phyloP scores from a whole-genome alignment of 2,797 vertebrate genomes.

The Anomalospiza imberbis region DNA sequence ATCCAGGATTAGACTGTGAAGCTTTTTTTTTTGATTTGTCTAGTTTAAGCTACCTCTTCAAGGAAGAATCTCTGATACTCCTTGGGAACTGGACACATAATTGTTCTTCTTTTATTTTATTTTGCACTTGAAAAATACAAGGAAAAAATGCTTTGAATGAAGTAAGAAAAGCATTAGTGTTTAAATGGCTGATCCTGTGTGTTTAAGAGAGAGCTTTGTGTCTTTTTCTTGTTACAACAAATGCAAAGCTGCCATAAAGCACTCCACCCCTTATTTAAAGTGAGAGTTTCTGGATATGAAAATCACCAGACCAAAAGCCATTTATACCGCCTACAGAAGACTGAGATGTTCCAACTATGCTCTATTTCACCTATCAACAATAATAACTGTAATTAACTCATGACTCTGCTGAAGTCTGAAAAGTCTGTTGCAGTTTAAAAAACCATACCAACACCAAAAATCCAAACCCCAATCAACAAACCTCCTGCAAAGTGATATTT shows the following conservation, averaged over 20 bases:
- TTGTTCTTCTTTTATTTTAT: not conserved
- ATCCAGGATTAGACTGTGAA: not conserved
- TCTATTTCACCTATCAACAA: not conserved
- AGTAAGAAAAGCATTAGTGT: not conserved
- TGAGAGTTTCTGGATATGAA: not conserved
- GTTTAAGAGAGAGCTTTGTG: not conserved
- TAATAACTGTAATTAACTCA: not conserved
- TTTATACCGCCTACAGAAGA: not conserved
- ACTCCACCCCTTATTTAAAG: slow-evolving; percentile 12
- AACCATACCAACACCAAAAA: not conserved
- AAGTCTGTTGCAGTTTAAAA: not conserved
- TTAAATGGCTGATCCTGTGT: not conserved
- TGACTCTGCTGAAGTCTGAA: not conserved
- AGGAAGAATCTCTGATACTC: not conserved
- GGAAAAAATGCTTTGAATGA: not conserved
- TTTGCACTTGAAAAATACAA: not conserved
- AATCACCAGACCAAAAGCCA: not conserved
- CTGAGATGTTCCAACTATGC: not conserved
- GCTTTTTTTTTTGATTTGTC: not conserved
- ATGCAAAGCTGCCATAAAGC: not conserved
- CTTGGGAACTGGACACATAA: not conserved
- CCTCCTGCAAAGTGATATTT: not conserved
- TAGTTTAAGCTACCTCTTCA: not conserved
- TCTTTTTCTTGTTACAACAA: not conserved
- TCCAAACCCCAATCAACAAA: not conserved